A percentile compares a stretch with the other conserved stretches of the same genome.
phyloP scores from a whole-genome alignment of 2,797 vertebrate genomes.

The Notamacropus eugenii region DNA sequence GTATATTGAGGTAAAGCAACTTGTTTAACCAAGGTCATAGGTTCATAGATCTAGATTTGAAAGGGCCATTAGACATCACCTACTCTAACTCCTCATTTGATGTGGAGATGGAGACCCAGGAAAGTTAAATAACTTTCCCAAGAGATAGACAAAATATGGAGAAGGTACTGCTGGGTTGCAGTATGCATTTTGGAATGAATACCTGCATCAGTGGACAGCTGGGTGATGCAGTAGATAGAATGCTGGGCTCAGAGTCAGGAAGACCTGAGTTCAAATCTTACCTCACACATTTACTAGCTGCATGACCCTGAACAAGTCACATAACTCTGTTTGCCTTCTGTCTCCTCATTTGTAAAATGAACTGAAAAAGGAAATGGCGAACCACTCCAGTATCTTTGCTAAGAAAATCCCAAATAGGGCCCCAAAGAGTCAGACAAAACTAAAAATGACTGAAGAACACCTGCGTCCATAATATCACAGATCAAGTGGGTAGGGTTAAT shows the following conservation, averaged over 20 bases:
- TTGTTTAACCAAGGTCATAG: not conserved
- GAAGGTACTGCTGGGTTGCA: not conserved
- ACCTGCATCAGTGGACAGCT: too few species aligned
- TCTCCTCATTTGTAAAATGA: too few species aligned
- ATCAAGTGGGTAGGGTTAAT: not conserved
- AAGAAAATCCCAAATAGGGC: too few species aligned
- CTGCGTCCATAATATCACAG: not conserved
- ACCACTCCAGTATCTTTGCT: too few species aligned
- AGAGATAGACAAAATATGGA: not conserved
- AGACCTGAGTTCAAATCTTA: too few species aligned
- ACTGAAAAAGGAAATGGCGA: too few species aligned
- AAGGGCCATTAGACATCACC: not conserved
- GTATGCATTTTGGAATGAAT: not conserved
- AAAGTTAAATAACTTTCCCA: not conserved
- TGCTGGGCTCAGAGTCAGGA: too few species aligned
- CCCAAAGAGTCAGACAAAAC: too few species aligned
- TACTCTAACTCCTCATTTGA: not conserved
- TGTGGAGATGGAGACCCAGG: not conserved
- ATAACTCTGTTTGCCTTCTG: too few species aligned
- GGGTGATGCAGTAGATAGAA: too few species aligned
- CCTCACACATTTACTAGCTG: too few species aligned
- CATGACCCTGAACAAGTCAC: too few species aligned
- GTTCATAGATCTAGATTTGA: not conserved
- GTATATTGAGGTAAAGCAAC: not conserved
- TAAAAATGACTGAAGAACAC: not conserved